Evolutionary conservation across 2,888 invertebrate genomes (phyloP).

Genomic region (Odontomyia ornata): DNA sequence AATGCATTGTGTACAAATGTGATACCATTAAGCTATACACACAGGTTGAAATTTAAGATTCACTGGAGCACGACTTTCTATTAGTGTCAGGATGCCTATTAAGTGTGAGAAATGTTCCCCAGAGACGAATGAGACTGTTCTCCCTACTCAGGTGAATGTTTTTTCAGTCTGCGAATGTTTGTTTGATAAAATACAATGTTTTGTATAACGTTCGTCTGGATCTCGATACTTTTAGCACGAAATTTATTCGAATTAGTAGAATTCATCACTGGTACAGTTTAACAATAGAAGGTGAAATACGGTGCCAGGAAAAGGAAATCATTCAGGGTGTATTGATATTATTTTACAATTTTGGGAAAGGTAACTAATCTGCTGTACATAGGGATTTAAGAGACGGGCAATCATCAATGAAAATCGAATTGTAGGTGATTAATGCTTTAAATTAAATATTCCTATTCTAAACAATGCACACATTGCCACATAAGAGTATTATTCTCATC

Average conservation of each 20-base stretch:
- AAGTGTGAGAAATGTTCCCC: constrained; percentile 29
- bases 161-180: neutral
- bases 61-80: neutral
- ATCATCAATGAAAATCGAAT: neutral
- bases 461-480: too few species aligned
- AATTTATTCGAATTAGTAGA: constrained; percentile 31
- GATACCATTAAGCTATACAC: neutral
- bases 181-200: neutral
- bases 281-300: neutral
- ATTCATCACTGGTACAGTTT: constrained; percentile 15
- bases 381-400: neutral
- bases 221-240: neutral
- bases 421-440: too few species aligned
- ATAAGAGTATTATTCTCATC: too few species aligned
- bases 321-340: too few species aligned
- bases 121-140: neutral
- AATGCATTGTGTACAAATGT: neutral
- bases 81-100: constrained; percentile 20
- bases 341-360: neutral
- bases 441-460: too few species aligned
- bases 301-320: neutral
- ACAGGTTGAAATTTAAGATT: constrained; percentile 6
- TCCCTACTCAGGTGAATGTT: neutral
- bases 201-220: neutral
- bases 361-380: neutral